Conservation (phyloP, 2,888 invertebrate species). For the Apotomis betuletana region DNA sequence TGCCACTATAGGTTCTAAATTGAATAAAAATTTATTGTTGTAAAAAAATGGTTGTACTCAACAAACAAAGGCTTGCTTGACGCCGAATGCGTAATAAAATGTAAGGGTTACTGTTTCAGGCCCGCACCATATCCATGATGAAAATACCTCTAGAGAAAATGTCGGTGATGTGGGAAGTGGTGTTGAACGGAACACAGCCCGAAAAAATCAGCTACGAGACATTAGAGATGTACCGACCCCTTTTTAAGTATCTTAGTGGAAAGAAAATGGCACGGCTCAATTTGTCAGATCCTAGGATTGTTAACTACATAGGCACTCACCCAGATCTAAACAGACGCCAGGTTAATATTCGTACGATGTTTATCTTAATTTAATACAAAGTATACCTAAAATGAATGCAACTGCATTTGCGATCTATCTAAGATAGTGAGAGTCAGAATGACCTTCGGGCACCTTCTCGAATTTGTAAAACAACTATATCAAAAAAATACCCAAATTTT, state of each 20-base stretch:
- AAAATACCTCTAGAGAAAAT: constrained; percentile 68
- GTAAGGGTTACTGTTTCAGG: constrained; percentile 49
- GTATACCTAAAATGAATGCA: too few species aligned
- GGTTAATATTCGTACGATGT: constrained; percentile 50
- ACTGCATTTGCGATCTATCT: too few species aligned
- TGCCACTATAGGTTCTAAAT: too few species aligned
- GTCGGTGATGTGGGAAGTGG: constrained; percentile 65
- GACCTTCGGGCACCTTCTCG: too few species aligned
- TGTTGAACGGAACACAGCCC: constrained; percentile 54
- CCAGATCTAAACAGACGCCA: constrained; percentile 70
- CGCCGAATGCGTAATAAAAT: too few species aligned
- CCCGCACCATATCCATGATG: constrained; percentile 76
- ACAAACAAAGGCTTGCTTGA: too few species aligned
- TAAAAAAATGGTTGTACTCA: too few species aligned
- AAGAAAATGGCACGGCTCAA: constrained; percentile 72
- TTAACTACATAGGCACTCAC: constrained; percentile 72
- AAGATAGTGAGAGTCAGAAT: too few species aligned
- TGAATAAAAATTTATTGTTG: too few species aligned
- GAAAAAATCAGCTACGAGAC: constrained; percentile 53
- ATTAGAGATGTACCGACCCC: constrained; percentile 67
- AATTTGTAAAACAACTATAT: too few species aligned
- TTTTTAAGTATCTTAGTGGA: constrained; percentile 71
- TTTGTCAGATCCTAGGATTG: constrained; percentile 61
- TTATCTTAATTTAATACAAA: too few species aligned
- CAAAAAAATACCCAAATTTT: too few species aligned